These are phyloP conservation scores for Boleophthalmus pectinirostris DNA, from an alignment of 2,113 vertebrate species.

Conservation along the genomic window DNA sequence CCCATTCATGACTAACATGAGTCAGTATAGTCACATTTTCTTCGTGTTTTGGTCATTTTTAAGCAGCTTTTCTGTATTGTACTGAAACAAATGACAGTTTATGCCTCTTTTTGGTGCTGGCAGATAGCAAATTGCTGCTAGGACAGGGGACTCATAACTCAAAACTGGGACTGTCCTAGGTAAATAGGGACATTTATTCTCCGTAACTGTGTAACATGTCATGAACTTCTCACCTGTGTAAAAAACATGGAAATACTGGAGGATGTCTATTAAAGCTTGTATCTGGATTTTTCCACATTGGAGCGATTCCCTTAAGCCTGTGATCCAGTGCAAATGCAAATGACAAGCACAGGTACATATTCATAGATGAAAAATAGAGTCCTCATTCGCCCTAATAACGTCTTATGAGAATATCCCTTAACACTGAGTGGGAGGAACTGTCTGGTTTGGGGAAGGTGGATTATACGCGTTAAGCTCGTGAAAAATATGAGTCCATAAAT, in stretches of 20 bases:
- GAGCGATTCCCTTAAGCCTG: constrained; percentile 43
- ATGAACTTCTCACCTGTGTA: constrained; percentile 37
- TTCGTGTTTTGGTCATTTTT: too few species aligned
- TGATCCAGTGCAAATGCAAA: constrained; percentile 59
- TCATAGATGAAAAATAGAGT: constrained; percentile 48
- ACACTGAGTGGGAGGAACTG: constrained; percentile 40
- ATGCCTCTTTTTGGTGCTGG: too few species aligned
- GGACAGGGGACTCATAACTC: too few species aligned
- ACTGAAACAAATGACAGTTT: too few species aligned
- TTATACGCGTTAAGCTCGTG: constrained; percentile 30
- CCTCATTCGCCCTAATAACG: constrained; percentile 46
- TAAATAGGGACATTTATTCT: too few species aligned
- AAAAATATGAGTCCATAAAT: constrained; percentile 37
- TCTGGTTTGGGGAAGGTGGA: constrained; percentile 33
- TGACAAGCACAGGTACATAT: constrained; percentile 48
- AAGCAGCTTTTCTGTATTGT: too few species aligned
- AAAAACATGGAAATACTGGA: constrained; percentile 18
- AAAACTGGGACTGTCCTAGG: too few species aligned
- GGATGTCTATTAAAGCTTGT: constrained; percentile 46
- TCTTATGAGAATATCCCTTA: constrained; percentile 35
- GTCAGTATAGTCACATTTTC: too few species aligned
- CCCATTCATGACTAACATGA: too few species aligned
- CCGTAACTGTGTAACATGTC: constrained; percentile 19
- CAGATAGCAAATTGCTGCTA: too few species aligned
- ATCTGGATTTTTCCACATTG: constrained; percentile 35